Evolutionary conservation across 2,797 vertebrate genomes (phyloP).

Genomic region (Anguilla obscura): DNA sequence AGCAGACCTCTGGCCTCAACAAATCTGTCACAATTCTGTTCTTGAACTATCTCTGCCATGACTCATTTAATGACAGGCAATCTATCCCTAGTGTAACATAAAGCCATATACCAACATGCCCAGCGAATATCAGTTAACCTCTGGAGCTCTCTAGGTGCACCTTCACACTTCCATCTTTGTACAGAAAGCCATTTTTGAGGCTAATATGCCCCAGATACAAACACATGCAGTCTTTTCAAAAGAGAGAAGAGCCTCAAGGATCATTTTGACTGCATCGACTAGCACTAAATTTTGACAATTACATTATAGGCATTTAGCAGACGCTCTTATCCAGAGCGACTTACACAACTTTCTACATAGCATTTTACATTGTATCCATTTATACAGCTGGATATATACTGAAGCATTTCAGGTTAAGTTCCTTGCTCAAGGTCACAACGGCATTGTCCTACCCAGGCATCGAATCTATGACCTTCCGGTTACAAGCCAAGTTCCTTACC

Average conservation of each 20-base stretch:
- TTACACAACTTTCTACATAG: too few relatives aligned
- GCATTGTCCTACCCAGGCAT: too few relatives aligned
- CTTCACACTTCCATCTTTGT: constrained; percentile 3
- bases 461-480: too few relatives aligned
- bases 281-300: background rate
- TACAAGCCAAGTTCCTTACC: too few relatives aligned
- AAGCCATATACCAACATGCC: background rate
- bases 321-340: too few relatives aligned
- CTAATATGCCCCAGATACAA: background rate
- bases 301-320: too few relatives aligned
- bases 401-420: too few relatives aligned
- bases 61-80: constrained; percentile 5
- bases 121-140: constrained; percentile 11
- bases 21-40: background rate
- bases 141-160: constrained; percentile 6
- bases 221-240: background rate
- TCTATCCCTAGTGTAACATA: background rate
- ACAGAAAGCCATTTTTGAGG: background rate
- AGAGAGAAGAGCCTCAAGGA: constrained; percentile 8
- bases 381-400: too few relatives aligned
- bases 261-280: constrained; percentile 11
- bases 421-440: too few relatives aligned
- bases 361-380: too few relatives aligned
- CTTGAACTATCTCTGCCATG: constrained; percentile 4
- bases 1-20: background rate